phyloP scores from a whole-genome alignment of 2,888 invertebrate species.

The Megamerina dolium region DNA sequence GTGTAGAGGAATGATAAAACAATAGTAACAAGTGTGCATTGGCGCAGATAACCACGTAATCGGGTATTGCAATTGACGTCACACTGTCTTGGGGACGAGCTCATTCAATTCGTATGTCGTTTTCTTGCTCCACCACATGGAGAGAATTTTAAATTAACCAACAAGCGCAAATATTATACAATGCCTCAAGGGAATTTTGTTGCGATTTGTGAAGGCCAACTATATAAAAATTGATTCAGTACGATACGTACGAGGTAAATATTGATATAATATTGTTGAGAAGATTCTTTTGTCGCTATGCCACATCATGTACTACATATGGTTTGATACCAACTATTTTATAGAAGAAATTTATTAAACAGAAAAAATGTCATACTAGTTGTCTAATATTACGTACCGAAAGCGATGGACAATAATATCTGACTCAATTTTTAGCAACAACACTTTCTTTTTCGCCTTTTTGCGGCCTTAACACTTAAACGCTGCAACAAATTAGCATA shows the following conservation, averaged over 20 bases:
- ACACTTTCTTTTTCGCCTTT: too few species aligned
- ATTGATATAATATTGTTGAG: conserved; percentile 27
- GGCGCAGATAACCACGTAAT: conserved; percentile 16
- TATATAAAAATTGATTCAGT: conserved; percentile 25
- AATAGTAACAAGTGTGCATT: conserved; percentile 23
- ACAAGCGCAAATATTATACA: conserved; percentile 39
- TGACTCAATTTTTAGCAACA: too few species aligned
- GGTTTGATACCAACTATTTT: conserved; percentile 23
- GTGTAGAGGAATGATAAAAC: conserved; percentile 35
- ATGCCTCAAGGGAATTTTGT: conserved; percentile 32
- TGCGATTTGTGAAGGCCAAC: conserved; percentile 22
- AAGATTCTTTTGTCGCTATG: too few species aligned
- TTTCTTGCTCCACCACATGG: conserved; percentile 31
- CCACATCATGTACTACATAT: not conserved
- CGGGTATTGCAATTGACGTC: conserved; percentile 10
- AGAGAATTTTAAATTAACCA: conserved; percentile 34
- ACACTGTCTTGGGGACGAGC: conserved; percentile 8
- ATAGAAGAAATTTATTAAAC: conserved; percentile 35
- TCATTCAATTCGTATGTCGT: conserved; percentile 7
- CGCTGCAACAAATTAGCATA: too few species aligned
- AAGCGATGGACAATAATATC: too few species aligned
- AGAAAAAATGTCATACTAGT: conserved; percentile 30
- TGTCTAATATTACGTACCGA: too few species aligned
- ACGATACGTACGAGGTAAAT: conserved; percentile 20
- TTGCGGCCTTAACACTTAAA: too few species aligned